Base-by-base conservation (phyloP, 1,140 invertebrate species). In the Rhagoletis zephyria region DNA sequence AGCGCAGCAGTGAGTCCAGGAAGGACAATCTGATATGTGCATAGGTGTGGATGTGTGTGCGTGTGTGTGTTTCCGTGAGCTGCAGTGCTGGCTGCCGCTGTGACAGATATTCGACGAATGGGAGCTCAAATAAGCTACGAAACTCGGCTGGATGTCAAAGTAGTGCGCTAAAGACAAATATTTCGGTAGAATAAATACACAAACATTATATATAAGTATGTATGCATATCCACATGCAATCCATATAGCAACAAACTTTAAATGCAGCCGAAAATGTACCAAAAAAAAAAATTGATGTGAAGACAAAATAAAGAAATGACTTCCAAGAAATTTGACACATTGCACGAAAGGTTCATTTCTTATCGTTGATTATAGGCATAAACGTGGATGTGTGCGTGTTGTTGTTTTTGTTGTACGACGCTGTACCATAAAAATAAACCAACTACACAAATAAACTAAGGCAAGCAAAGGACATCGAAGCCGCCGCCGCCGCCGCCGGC, bases 301-400 rank as follows among this genome's bases (percentile, higher is more conserved):
- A 56, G 48, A 56, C 74, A 30, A 30, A 81, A 56, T 81, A 81
- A 56, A 81, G 74, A 56, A 81, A 81, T 81, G 45, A 81, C 74
- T 81, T 81, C 74, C 48, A 81, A 51, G 74, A 81, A 81, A 81
- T 56, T 81, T 81, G 74, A 81, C 74, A 81, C 48, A 81, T 81
- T 81, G 74, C 74, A 56, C 48, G 74, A 81, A 77, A 81, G 74
- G 74, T 81, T 56, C 48, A 9, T 14, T 40, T 48, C 64, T 5
- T 7, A 42, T 67, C 12, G 64, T 67, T 40, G 64, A 67, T 67
- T 74, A 7, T n/a, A 14, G 45, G 1, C 1, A 19, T 81, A 16
- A 56, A 56, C 3, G 16, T 19, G 7, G 7, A 10, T 45, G 14
- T 45, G 42, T 45, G 12, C 14, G 12, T 48, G 7, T 74, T 74